Evolutionary conservation across 2,797 vertebrate species (phyloP).

Genomic region (Melanotaenia pygmaea): DNA sequence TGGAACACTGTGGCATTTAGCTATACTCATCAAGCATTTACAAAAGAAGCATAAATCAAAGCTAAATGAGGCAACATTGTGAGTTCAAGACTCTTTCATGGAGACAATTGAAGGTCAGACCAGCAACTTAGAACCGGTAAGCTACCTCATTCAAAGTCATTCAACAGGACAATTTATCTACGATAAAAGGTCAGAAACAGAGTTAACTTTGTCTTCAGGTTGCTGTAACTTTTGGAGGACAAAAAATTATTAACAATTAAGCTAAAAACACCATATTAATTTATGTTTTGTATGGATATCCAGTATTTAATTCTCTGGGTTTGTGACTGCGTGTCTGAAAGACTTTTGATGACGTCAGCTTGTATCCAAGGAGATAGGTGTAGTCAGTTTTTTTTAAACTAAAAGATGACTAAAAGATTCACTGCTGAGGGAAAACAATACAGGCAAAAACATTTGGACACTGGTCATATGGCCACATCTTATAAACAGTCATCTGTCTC

Average conservation of each 20-base stretch:
- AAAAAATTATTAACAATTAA: not conserved
- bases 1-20: slow-evolving; percentile 45
- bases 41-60: slow-evolving; percentile 52
- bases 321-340: not conserved
- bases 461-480: too few relatives aligned
- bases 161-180: not conserved
- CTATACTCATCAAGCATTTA: slow-evolving; percentile 46
- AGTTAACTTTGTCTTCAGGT: not conserved
- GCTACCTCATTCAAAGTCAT: not conserved
- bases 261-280: not conserved
- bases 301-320: not conserved
- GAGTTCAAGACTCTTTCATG: slow-evolving; percentile 22
- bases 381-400: not conserved
- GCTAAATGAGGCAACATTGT: slow-evolving; percentile 11
- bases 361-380: not conserved
- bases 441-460: too few relatives aligned
- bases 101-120: slow-evolving; percentile 11
- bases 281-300: not conserved
- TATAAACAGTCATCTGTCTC: not conserved
- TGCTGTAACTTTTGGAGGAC: not conserved
- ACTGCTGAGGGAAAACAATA: not conserved
- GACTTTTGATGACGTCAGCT: too few relatives aligned
- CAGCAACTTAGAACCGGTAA: not conserved
- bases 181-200: not conserved
- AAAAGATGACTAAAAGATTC: not conserved